A percentile compares a stretch with the other conserved stretches of the same genome.
Conservation (phyloP, 2,797 vertebrate species). For the Pygocentrus nattereri region DNA sequence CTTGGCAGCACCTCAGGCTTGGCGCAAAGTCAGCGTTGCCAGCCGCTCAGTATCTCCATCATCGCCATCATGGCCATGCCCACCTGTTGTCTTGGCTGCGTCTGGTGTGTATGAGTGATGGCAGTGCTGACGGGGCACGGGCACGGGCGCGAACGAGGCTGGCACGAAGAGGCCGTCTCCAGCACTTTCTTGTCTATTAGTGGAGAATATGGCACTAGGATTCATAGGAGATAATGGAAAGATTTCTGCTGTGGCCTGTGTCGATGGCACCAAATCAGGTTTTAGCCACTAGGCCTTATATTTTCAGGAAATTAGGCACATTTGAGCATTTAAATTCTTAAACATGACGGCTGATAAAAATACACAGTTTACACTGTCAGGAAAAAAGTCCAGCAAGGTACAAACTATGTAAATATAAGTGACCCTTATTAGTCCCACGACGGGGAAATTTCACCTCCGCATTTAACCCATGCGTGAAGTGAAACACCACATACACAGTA, state of each 20-base stretch:
- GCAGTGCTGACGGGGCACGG: conserved; percentile 11
- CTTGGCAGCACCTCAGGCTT: conserved; percentile 25
- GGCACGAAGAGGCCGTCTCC: conserved; percentile 20
- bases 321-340: neutral
- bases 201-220: conserved; percentile 6
- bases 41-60: conserved; percentile 31
- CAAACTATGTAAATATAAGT: no score
- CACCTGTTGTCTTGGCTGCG: conserved; percentile 51
- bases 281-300: neutral
- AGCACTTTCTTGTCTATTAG: conserved; percentile 24
- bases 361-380: no score
- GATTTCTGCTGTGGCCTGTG: conserved; percentile 4
- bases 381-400: no score
- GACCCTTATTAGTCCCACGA: no score
- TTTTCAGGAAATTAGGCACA: neutral
- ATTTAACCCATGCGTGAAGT: no score
- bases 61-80: conserved; percentile 28
- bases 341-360: neutral
- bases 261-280: neutral
- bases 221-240: conserved; percentile 9
- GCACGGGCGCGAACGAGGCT: neutral
- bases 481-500: no score
- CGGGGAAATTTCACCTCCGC: no score
- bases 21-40: conserved; percentile 23
- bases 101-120: conserved; percentile 37